These are phyloP conservation scores for Idaea aversata DNA, from an alignment of 2,888 invertebrate species.

Conservation along the genomic window DNA sequence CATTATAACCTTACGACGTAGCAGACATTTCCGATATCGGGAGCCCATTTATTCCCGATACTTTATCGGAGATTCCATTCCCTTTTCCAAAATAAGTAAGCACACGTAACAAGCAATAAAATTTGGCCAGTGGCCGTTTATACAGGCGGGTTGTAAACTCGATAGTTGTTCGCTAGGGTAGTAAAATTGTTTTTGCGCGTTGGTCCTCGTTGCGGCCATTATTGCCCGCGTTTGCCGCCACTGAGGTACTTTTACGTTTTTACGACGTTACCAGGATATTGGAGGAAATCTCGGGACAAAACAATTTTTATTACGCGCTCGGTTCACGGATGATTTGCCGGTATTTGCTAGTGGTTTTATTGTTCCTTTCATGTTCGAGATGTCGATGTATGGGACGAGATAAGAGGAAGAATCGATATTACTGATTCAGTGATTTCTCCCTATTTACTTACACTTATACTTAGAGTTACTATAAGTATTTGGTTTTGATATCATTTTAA, in stretches of 20 bases:
- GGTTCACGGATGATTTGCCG: not conserved
- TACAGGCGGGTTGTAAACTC: conserved; percentile 3
- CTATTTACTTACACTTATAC: not conserved
- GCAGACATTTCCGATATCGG: conserved; percentile 23
- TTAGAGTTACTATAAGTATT: not conserved
- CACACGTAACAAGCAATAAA: conserved; percentile 3
- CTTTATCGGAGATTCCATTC: conserved; percentile 1
- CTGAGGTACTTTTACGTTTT: not conserved
- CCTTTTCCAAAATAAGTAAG: conserved; percentile 4
- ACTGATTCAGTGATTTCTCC: not conserved
- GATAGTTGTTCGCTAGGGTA: not conserved
- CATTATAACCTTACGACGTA: conserved; percentile 1
- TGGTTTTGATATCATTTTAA: not conserved
- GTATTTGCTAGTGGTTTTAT: not conserved
- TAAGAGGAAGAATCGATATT: not conserved
- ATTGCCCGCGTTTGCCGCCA: not conserved
- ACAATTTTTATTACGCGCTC: not conserved
- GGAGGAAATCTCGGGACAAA: not conserved
- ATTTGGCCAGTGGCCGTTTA: conserved; percentile 1
- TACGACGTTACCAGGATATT: not conserved
- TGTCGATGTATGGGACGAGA: not conserved
- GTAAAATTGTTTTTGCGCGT: not conserved
- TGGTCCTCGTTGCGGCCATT: not conserved
- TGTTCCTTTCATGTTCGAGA: not conserved
- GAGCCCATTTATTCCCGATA: not conserved